Evolutionary conservation across 1,140 invertebrate genomes (phyloP).

Genomic region (Drosophila arizonae): DNA sequence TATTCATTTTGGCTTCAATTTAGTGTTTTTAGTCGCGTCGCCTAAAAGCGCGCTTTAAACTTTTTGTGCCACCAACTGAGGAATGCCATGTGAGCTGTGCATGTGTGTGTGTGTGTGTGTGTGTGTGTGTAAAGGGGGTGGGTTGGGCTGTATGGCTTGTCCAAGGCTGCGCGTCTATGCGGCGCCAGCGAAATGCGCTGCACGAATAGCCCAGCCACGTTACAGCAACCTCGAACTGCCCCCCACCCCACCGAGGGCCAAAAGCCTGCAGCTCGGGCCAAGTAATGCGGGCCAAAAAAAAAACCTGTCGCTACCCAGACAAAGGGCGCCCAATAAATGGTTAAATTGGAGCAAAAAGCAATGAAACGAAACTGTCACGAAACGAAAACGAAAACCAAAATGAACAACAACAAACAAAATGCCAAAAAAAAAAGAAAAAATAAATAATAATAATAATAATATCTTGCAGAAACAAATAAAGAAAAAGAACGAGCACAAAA

Average conservation of each 20-base stretch:
- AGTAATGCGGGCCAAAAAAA: not conserved
- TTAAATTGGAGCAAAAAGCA: slow-evolving; percentile 77
- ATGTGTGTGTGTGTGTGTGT: not conserved
- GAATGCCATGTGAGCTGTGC: not conserved
- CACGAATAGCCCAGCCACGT: slow-evolving; percentile 50
- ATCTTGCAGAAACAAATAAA: slow-evolving; percentile 62
- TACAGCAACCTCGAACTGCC: slow-evolving; percentile 46
- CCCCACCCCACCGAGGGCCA: not conserved
- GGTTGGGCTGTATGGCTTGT: not conserved
- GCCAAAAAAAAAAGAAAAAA: slow-evolving; percentile 15
- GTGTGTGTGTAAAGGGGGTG: not conserved
- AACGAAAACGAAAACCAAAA: slow-evolving; percentile 44
- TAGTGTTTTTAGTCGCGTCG: slow-evolving; percentile 5
- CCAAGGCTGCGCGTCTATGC: slow-evolving; percentile 69
- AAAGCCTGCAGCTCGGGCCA: not conserved
- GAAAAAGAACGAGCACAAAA: slow-evolving; percentile 48
- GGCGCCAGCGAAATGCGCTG: slow-evolving; percentile 73
- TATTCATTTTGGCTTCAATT: slow-evolving; percentile 3
- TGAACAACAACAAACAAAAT: slow-evolving; percentile 17
- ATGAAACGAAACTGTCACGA: slow-evolving; percentile 80
- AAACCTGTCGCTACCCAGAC: slow-evolving; percentile 22
- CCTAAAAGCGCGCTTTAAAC: slow-evolving; percentile 64
- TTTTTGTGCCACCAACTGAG: not conserved
- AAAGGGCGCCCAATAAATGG: slow-evolving; percentile 75
- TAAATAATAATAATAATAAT: slow-evolving; percentile 45